phyloP scores from a whole-genome alignment of 2,113 vertebrate species.

The Malurus melanocephalus region DNA sequence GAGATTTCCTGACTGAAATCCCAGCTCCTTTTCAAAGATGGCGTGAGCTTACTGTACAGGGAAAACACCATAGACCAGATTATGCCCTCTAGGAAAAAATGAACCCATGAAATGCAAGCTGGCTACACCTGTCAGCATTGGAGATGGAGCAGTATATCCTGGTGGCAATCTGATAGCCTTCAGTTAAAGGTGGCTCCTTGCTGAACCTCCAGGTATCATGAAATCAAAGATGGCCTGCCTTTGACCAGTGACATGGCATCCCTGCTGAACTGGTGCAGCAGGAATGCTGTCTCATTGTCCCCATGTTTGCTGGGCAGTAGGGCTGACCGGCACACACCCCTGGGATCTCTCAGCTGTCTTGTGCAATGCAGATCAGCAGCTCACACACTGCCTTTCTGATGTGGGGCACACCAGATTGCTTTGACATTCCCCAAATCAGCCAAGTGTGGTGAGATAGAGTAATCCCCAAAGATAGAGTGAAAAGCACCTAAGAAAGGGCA shows the following conservation, averaged over 20 bases:
- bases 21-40: not conserved
- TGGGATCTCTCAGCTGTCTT: not conserved
- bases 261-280: not conserved
- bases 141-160: not conserved
- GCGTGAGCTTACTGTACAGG: not conserved
- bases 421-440: not conserved
- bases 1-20: conserved; percentile 18
- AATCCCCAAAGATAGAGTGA: not conserved
- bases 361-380: not conserved
- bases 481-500: not conserved
- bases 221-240: not conserved
- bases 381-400: not conserved
- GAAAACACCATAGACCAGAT: not conserved
- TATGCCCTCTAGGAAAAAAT: not conserved
- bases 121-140: not conserved
- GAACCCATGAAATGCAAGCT: not conserved
- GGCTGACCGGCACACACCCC: fast-evolving
- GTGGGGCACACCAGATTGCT: not conserved
- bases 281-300: not conserved
- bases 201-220: not conserved
- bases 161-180: not conserved
- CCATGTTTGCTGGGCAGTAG: not conserved
- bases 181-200: not conserved
- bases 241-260: not conserved
- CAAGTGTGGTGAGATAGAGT: not conserved